A percentile compares a stretch with the other conserved stretches of the same genome.
phyloP scores from a whole-genome alignment of 92 coral and sea anemone genomes.

The Phymanthus crucifer region DNA sequence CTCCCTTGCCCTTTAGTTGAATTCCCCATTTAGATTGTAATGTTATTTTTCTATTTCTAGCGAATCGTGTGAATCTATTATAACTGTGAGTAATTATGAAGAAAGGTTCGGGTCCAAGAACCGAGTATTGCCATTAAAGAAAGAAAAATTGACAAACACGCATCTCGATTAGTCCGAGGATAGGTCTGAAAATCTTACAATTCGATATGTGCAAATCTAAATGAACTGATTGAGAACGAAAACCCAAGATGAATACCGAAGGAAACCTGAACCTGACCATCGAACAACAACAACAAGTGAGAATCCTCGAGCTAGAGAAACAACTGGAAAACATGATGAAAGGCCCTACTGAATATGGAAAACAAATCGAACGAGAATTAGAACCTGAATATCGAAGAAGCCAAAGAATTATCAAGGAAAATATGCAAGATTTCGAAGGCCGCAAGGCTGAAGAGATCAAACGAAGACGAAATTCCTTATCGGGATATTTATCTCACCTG shows the following conservation, averaged over 20 bases:
- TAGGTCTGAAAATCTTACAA: neutral
- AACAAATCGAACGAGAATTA: neutral
- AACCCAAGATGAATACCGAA: neutral
- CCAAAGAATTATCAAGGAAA: conserved; percentile 12
- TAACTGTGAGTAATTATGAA: neutral
- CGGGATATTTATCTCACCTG: conserved; percentile 42
- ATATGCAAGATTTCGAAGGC: conserved; percentile 22
- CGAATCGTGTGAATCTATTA: neutral
- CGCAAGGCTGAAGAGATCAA: conserved; percentile 24
- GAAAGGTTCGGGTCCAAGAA: no score
- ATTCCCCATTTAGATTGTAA: no score
- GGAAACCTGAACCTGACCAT: neutral
- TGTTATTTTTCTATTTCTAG: neutral
- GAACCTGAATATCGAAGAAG: neutral
- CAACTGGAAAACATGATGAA: neutral
- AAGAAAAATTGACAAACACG: neutral
- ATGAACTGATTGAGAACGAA: neutral
- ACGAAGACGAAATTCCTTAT: conserved; percentile 26
- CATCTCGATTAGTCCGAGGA: neutral
- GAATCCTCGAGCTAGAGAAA: neutral
- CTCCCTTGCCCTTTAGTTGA: no score
- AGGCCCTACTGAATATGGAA: conserved; percentile 1
- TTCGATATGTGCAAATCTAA: neutral
- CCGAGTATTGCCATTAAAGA: no score
- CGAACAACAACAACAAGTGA: neutral